Evolutionary conservation across 2,888 invertebrate species (phyloP), one percentile per base, ranked within the genome.

Genomic region (Oasisia sp.): DNA sequence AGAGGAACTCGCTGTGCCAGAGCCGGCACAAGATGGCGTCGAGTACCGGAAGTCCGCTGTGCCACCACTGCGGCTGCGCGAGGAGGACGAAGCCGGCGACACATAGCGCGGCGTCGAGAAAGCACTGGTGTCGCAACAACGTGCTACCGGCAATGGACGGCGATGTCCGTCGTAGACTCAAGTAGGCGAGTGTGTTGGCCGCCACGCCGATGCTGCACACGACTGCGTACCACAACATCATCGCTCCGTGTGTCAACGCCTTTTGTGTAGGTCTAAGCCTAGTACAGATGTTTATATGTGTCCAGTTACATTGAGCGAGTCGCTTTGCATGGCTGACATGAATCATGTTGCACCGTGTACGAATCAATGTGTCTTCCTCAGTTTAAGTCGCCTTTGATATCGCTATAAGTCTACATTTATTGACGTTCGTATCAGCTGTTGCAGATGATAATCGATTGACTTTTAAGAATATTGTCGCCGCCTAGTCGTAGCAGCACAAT

Each of bases 71-170:
- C 90, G 90, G 3, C 90, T 90, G 90, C 32, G 44, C 5, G 44
- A 90, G 90, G 32, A 90, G 90, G 32, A 90, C 32, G 90, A 32
- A 44, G 90, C 32, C 90, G 38, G 44, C 44, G 27, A 90, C 38
- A 90, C 90, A 90, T 12, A 90, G 44, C 38, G 90, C 32, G 27
- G 44, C 38, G 27, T 90, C 90, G 27, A 90, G 90, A 32, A 90
- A 90, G 90, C 38, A 90, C 90, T 90, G 90, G 27, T 90, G 90
- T 90, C 44, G 90, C 27, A 90, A 27, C 74, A 74, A 27, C 74
- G 74, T 74, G 27, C 74, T 27, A 27, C 74, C 74, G 74, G 74
- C 0, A 74, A 27, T 74, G 27, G 27, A 74, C n/a, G 74, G 74
- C 74, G 74, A 27, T 19, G 74, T 74, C 19, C 74, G 74, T 74